phyloP scores from a whole-genome alignment of 2,113 vertebrate species.

The Apteryx mantelli region DNA sequence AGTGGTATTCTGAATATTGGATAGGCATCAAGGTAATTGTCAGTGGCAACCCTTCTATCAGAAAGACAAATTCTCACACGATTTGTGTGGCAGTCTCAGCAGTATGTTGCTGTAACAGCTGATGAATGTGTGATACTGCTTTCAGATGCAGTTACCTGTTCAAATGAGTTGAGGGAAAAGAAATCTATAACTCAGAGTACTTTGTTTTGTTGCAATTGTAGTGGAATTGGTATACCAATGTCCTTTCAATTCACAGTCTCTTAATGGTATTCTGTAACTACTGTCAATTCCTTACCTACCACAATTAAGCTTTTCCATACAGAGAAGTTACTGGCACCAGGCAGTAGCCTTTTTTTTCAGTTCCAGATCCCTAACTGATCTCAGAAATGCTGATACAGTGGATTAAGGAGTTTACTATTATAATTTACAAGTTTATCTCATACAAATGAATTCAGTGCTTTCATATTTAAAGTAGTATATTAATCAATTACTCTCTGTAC shows the following conservation, averaged over 20 bases:
- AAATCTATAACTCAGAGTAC: slow-evolving; percentile 14
- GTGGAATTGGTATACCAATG: neutral
- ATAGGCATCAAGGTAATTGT: slow-evolving; percentile 32
- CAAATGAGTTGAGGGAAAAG: slow-evolving; percentile 36
- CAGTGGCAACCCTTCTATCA: slow-evolving; percentile 34
- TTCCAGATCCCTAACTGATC: neutral
- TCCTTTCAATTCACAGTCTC: slow-evolving; percentile 12
- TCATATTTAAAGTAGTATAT: neutral
- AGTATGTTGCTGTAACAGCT: slow-evolving; percentile 10
- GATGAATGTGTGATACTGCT: neutral
- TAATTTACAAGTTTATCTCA: neutral
- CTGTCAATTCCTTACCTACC: neutral
- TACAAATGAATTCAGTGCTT: neutral
- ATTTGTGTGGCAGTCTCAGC: slow-evolving; percentile 47
- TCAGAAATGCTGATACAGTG: neutral
- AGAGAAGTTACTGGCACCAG: neutral
- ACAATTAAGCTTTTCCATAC: neutral
- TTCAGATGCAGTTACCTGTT: slow-evolving; percentile 23
- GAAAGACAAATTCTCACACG: slow-evolving; percentile 54
- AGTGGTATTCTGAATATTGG: neutral
- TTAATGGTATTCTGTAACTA: neutral
- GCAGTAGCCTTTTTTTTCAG: neutral
- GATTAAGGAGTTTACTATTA: neutral
- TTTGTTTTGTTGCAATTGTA: neutral
- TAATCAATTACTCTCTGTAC: neutral